Evolutionary conservation across 2,888 invertebrate species (phyloP).

Genomic region (Antitype chi): DNA sequence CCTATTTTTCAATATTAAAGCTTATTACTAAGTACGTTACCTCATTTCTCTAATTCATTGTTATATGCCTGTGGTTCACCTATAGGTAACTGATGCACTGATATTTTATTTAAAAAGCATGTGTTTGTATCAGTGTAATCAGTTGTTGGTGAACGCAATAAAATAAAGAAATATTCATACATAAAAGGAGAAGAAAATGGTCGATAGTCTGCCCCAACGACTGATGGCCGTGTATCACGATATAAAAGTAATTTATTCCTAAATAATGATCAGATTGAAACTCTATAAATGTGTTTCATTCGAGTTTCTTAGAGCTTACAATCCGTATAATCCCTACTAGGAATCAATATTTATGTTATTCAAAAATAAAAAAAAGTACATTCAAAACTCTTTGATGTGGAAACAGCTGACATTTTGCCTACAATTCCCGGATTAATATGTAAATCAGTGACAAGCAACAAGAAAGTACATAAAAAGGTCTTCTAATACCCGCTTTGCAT

Average conservation of each 20-base stretch:
- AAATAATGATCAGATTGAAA: background rate
- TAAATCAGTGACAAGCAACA: constrained; percentile 53
- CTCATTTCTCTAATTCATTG: no score
- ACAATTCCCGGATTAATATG: constrained; percentile 57
- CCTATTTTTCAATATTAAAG: no score
- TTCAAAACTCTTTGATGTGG: constrained; percentile 12
- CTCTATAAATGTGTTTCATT: background rate
- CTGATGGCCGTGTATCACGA: background rate
- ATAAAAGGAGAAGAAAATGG: background rate
- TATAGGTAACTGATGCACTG: no score
- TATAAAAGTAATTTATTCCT: background rate
- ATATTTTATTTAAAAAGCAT: no score
- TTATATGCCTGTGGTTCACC: no score
- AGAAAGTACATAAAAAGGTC: constrained; percentile 62
- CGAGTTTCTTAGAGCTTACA: background rate
- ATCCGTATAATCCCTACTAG: background rate
- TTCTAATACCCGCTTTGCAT: constrained; percentile 62
- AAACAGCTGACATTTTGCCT: constrained; percentile 55
- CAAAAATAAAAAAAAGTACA: background rate
- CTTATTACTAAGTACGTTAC: no score
- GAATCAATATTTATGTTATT: constrained; percentile 5
- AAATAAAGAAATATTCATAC: background rate
- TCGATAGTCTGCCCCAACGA: background rate
- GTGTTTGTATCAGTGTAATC: no score
- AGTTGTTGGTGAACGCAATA: no score